These are phyloP conservation scores for Pardosa pseudoannulata DNA, from an alignment of 2,888 invertebrate genomes.

Conservation along the genomic window DNA sequence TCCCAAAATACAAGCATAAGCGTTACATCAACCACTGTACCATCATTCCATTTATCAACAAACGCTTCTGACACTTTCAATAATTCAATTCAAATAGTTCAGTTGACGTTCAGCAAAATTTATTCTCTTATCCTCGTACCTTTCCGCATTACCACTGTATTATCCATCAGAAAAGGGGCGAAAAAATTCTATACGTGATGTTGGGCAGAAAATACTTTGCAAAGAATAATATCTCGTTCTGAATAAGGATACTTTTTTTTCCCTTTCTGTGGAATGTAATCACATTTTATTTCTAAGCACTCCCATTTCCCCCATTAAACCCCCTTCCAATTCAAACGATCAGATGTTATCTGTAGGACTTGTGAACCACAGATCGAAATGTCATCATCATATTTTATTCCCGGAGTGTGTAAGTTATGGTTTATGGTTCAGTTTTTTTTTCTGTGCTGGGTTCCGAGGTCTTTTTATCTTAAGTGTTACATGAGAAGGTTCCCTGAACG, in stretches of 20 bases:
- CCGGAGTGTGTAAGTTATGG: conserved; percentile 30
- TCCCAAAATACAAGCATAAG: too few relatives aligned
- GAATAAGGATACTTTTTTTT: neutral
- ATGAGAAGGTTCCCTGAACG: too few relatives aligned
- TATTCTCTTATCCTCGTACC: neutral
- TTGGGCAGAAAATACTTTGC: neutral
- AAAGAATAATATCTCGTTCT: neutral
- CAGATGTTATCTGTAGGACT: conserved; percentile 13
- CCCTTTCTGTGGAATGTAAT: neutral
- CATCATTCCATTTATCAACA: too few relatives aligned
- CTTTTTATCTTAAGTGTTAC: too few relatives aligned
- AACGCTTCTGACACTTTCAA: neutral
- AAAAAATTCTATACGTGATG: neutral
- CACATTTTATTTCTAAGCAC: neutral
- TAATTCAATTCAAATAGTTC: neutral
- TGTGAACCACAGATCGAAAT: conserved; percentile 28
- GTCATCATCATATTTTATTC: conserved; percentile 54
- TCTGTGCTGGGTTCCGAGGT: too few relatives aligned
- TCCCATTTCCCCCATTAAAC: neutral
- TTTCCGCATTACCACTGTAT: neutral
- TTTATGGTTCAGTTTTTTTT: too few relatives aligned
- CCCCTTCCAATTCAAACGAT: neutral
- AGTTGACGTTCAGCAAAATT: neutral
- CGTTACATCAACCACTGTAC: too few relatives aligned
- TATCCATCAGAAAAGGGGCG: neutral